Percentiles rank a stretch among this genome's conserved stretches.
These are phyloP conservation scores for Pseudochaenichthys georgianus DNA, from an alignment of 2,797 vertebrate genomes.

Conservation along the genomic window DNA sequence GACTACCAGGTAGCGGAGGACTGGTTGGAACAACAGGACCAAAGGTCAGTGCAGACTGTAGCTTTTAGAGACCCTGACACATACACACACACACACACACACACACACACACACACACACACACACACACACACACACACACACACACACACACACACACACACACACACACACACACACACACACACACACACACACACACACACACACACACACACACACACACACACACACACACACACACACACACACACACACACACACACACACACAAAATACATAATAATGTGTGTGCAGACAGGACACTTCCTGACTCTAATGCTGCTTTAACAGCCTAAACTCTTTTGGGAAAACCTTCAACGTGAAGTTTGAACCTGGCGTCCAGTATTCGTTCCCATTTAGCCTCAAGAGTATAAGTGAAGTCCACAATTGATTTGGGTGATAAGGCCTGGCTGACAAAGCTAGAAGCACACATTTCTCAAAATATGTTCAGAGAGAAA, in stretches of 20 bases:
- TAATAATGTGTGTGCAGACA: not conserved
- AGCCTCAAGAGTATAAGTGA: not conserved
- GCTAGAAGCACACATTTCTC: not conserved
- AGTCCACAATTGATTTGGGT: not conserved
- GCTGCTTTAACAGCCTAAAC: not conserved
- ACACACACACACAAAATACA: not conserved
- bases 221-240: too few species aligned
- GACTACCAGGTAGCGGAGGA: constrained; percentile 73
- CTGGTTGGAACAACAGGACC: constrained; percentile 68
- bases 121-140: too few species aligned
- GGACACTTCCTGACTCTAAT: not conserved
- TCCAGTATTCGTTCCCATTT: not conserved
- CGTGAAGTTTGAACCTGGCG: not conserved
- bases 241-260: not conserved
- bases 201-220: not conserved
- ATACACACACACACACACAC: too few species aligned
- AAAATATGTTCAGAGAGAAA: not conserved
- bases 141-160: too few species aligned
- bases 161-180: too few species aligned
- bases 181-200: too few species aligned
- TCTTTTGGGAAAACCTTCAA: too few species aligned
- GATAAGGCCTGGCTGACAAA: not conserved
- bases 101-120: too few species aligned
- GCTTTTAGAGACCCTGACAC: not conserved
- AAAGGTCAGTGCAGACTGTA: constrained; percentile 75